Evolutionary conservation across 1,140 invertebrate species (phyloP), one percentile per base, ranked within the genome.

Genomic region (Papilio dardanus): DNA sequence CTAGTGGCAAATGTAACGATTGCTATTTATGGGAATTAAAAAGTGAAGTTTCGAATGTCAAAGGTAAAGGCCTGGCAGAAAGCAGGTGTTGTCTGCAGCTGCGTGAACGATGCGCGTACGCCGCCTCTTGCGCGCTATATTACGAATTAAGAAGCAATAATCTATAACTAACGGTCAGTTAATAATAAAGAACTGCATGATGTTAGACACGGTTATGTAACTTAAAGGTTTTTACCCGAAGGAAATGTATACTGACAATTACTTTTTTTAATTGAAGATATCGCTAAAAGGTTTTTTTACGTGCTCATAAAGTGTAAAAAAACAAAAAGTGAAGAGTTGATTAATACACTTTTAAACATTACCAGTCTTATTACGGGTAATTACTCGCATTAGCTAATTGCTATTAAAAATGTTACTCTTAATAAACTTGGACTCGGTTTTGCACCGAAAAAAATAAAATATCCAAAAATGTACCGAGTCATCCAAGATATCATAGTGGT

Each of bases 1-100:
- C 65, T n/a, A 3, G 30, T 21, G 65, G 31, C 65, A 33, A 69
- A 40, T 40, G 67, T 69, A 69, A 69, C 19, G 31, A 69, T 37
- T 69, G 19, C 42, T 69, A 69, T 69, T 69, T 69, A 69, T 69
- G 67, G 30, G 74, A 75, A 78, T 78, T 78, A 42, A 69, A 35
- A 35, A 69, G 31, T 69, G 67, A 62, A 77, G 19, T 74, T 76
- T 74, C 67, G 81, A 87, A 87, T 87, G 85, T 85, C 83, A 85
- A 80, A 84, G 82, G 81, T 81, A 75, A 82, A 80, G 69, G 76
- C 73, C 74, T 69, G 74, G 69, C 42, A 73, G 19, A 31, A 50
- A 58, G 76, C 85, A 87, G 85, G 85, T 87, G 85, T 35, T 30
- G 14, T 7, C 42, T 68, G 40, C 76, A 77, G 76, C 76, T 77